Evolutionary conservation across 2,888 invertebrate genomes (phyloP).

Genomic region (Nephrotoma guestfalica): DNA sequence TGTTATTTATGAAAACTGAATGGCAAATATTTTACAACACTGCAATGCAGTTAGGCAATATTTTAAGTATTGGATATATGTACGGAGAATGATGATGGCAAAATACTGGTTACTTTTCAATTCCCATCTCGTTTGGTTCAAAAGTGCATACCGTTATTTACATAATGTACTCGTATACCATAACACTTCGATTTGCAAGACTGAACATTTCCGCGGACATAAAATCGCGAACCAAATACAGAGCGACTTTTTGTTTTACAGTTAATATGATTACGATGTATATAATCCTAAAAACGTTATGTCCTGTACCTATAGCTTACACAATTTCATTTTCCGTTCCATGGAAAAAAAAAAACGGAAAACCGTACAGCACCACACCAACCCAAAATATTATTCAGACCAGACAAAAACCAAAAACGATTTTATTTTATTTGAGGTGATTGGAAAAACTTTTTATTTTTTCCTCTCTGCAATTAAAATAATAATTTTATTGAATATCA

Average conservation of each 20-base stretch:
- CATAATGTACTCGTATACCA: no score
- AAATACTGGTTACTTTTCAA: no score
- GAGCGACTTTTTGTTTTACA: background rate
- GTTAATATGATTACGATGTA: background rate
- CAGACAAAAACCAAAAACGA: background rate
- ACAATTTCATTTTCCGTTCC: background rate
- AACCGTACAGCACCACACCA: background rate
- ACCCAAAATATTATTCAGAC: background rate
- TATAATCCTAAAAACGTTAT: background rate
- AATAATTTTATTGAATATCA: background rate
- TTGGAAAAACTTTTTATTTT: background rate
- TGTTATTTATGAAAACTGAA: background rate
- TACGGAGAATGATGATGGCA: no score
- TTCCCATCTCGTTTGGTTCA: no score
- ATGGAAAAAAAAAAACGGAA: background rate
- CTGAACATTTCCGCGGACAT: no score
- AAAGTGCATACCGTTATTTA: no score
- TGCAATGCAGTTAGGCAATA: background rate
- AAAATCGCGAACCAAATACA: no score
- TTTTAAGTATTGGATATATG: background rate
- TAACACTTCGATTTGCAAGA: no score
- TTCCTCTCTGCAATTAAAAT: background rate
- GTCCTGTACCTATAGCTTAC: background rate
- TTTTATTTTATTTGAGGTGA: background rate
- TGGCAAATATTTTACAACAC: background rate